These are phyloP conservation scores for Cataglyphis hispanica DNA, from an alignment of 1,140 invertebrate genomes.

Conservation along the genomic window DNA sequence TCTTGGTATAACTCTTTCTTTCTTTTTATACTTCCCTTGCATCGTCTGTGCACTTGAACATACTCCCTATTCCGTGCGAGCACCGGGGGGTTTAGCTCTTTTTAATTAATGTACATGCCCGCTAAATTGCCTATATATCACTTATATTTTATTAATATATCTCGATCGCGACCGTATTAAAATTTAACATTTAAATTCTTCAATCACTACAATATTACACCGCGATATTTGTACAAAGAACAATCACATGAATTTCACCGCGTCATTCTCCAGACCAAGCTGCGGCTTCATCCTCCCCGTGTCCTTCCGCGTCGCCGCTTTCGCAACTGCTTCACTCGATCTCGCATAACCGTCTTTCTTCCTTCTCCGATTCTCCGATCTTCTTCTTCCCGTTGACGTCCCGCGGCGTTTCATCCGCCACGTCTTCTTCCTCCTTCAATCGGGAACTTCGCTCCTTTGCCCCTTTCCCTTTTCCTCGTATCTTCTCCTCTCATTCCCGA, in stretches of 20 bases:
- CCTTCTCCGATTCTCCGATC: conserved; percentile 61
- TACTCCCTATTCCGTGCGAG: conserved; percentile 73
- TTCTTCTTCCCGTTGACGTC: conserved; percentile 52
- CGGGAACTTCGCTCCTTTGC: conserved; percentile 55
- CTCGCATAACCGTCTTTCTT: conserved; percentile 33
- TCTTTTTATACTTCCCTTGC: neutral
- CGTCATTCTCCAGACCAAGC: conserved; percentile 40
- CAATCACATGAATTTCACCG: conserved; percentile 86
- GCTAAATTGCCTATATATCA: conserved; percentile 86
- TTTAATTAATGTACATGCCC: conserved; percentile 86
- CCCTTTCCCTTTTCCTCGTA: neutral
- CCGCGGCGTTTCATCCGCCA: conserved; percentile 54
- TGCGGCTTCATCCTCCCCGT: conserved; percentile 46
- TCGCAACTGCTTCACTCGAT: neutral
- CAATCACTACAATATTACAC: conserved; percentile 87
- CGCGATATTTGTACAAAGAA: conserved; percentile 87
- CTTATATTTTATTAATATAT: conserved; percentile 74
- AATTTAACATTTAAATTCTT: conserved; percentile 87
- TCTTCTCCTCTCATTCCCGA: conserved; percentile 29
- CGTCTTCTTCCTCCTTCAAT: conserved; percentile 52
- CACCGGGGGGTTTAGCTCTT: conserved; percentile 65
- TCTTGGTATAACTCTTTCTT: neutral
- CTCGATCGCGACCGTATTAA: conserved; percentile 86
- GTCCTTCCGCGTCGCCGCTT: conserved; percentile 66
- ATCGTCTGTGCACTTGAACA: conserved; percentile 55